A percentile compares a stretch with the other conserved stretches of the same genome.
phyloP scores from a whole-genome alignment of 2,888 invertebrate species.

The Pachliopta kotzebuea region DNA sequence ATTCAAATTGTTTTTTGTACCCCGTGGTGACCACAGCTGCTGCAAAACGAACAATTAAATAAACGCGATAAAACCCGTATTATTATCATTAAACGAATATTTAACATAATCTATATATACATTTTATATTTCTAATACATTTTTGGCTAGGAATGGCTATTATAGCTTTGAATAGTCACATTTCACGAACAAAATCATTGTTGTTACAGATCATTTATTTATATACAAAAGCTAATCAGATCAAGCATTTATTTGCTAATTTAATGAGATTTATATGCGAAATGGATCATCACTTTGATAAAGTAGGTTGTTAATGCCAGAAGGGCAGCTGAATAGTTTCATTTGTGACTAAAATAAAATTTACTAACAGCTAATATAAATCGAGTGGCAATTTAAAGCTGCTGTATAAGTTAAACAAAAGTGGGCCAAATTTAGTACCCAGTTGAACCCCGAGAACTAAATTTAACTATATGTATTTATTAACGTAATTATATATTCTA shows the following conservation, averaged over 20 bases:
- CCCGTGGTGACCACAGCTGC: too few relatives aligned
- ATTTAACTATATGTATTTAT: neutral
- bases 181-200: too few relatives aligned
- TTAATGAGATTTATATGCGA: conserved; percentile 4
- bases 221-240: neutral
- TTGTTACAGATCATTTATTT: neutral
- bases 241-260: neutral
- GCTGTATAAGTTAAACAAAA: conserved; percentile 10
- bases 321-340: conserved; percentile 3
- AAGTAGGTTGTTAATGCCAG: conserved; percentile 17
- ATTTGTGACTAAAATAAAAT: conserved; percentile 12
- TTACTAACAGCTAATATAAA: conserved; percentile 6
- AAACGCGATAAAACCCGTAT: too few relatives aligned
- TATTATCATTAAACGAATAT: too few relatives aligned
- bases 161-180: too few relatives aligned
- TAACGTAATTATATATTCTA: neutral
- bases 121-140: too few relatives aligned
- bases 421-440: conserved; percentile 10
- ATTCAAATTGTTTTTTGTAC: too few relatives aligned
- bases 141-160: too few relatives aligned
- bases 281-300: conserved; percentile 7
- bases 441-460: neutral
- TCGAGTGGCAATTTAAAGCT: conserved; percentile 5
- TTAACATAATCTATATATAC: too few relatives aligned
- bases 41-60: too few relatives aligned